These are phyloP conservation scores for Otolemur crassicaudatus DNA, from an alignment of 2,797 vertebrate genomes.

Conservation along the genomic window DNA sequence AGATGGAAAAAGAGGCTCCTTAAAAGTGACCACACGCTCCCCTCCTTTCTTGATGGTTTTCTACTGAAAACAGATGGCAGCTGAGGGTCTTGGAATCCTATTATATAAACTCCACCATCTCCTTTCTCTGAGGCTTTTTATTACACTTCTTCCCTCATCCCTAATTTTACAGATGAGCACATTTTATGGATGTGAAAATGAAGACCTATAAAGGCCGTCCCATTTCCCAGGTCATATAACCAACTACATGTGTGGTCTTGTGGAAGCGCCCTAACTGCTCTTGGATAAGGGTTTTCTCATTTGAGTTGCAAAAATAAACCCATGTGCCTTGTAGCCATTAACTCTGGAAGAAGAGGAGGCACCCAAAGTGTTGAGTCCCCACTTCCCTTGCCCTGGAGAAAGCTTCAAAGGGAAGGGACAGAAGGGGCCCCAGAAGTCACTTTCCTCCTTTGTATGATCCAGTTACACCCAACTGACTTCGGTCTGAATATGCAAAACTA, in stretches of 20 bases:
- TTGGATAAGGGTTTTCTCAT: background rate
- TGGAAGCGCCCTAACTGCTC: background rate
- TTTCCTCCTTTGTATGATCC: background rate
- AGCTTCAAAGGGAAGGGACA: background rate
- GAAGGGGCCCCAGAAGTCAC: background rate
- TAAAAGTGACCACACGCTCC: background rate
- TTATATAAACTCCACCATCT: background rate
- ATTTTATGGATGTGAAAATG: background rate
- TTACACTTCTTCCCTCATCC: background rate
- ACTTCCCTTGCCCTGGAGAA: background rate
- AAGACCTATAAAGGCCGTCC: background rate
- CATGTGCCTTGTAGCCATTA: background rate
- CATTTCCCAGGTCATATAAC: background rate
- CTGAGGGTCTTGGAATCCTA: background rate
- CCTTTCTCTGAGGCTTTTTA: background rate
- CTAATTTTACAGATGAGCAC: background rate
- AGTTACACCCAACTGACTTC: background rate
- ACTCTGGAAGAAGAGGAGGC: background rate
- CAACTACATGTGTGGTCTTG: background rate
- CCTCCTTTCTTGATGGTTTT: background rate
- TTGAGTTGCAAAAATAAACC: conserved; percentile 39
- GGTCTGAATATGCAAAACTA: background rate
- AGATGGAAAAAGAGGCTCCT: background rate
- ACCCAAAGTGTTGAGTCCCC: background rate
- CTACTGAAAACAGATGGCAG: background rate